Conservation (phyloP, 2,113 vertebrate species). For the Myotis davidii region DNA sequence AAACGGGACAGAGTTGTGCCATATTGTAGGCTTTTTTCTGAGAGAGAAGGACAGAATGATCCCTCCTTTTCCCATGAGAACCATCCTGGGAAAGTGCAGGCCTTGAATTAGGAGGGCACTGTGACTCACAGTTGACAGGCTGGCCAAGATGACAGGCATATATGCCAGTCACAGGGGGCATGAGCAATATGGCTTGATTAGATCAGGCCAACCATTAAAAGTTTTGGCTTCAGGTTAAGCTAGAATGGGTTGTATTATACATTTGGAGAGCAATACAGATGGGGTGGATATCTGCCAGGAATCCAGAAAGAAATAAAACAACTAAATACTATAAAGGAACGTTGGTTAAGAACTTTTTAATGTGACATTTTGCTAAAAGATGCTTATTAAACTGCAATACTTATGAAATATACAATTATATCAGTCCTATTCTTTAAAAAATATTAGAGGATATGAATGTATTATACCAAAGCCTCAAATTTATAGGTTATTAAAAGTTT, state of each 20-base stretch:
- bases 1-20: constrained; percentile 4
- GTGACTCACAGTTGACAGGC: constrained; percentile 37
- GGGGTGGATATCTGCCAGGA: not conserved
- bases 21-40: constrained; percentile 64
- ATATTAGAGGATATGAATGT: constrained; percentile 45
- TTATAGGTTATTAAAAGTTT: constrained; percentile 64
- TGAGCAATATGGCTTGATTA: constrained; percentile 36
- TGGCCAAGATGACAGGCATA: constrained; percentile 46
- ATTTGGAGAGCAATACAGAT: not conserved
- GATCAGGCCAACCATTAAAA: not conserved
- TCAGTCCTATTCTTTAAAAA: not conserved
- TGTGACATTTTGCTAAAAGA: constrained; percentile 48
- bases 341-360: not conserved
- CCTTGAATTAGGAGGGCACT: constrained; percentile 1
- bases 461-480: constrained; percentile 45
- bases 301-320: constrained; percentile 31
- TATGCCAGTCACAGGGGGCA: constrained; percentile 29
- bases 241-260: not conserved
- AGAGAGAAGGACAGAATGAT: constrained; percentile 53
- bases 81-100: constrained; percentile 62
- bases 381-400: not conserved
- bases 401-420: not conserved
- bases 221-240: not conserved
- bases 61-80: constrained; percentile 57
- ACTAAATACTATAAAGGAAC: not conserved